phyloP scores from a whole-genome alignment of 2,888 invertebrate genomes.

The Hoplodrina ambigua region DNA sequence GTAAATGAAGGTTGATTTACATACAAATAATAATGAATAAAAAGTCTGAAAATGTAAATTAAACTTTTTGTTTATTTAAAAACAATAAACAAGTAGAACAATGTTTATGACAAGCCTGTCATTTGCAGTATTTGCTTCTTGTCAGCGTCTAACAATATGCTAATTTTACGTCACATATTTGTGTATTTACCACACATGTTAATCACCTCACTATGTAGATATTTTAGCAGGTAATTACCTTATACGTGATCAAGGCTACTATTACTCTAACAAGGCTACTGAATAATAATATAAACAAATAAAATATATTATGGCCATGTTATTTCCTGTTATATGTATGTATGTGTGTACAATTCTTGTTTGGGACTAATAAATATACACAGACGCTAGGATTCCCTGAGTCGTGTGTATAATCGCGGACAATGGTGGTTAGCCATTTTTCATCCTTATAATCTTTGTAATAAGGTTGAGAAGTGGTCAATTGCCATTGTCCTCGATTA shows the following conservation, averaged over 20 bases:
- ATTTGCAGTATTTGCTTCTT: not conserved
- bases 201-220: not conserved
- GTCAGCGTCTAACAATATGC: not conserved
- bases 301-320: conserved; percentile 1
- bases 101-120: too few relatives aligned
- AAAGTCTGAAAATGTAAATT: too few relatives aligned
- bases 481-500: too few relatives aligned
- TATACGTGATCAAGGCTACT: conserved; percentile 32
- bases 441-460: too few relatives aligned
- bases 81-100: too few relatives aligned
- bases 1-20: too few relatives aligned
- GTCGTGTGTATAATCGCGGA: not conserved
- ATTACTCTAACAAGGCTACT: conserved; percentile 31
- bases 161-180: not conserved
- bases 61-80: too few relatives aligned
- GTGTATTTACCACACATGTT: not conserved
- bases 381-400: conserved; percentile 42
- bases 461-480: too few relatives aligned
- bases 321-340: conserved; percentile 17
- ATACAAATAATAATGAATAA: too few relatives aligned
- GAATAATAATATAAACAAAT: conserved; percentile 24
- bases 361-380: conserved; percentile 27
- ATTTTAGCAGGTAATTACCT: conserved; percentile 33
- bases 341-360: conserved; percentile 11
- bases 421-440: too few relatives aligned